Evolutionary conservation across 2,888 invertebrate genomes (phyloP).

Genomic region (Flexamia atlantica): DNA sequence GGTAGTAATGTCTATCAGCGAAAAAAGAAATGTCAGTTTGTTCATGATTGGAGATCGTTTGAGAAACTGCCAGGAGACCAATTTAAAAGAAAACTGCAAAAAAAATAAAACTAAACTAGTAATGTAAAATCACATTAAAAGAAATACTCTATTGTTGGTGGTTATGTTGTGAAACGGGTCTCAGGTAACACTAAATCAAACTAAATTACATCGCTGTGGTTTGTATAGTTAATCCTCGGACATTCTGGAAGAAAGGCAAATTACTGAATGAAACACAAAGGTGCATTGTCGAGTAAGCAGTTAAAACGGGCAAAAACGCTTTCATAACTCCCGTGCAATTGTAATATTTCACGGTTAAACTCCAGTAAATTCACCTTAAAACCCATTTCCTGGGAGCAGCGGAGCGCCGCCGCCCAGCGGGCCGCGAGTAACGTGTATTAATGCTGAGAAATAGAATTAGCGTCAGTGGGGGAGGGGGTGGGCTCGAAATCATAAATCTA

Average conservation of each 20-base stretch:
- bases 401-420: background rate
- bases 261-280: background rate
- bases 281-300: background rate
- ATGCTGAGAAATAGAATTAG: slow-evolving; percentile 44
- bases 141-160: too few relatives aligned
- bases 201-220: too few relatives aligned
- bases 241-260: background rate
- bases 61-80: too few relatives aligned
- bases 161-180: too few relatives aligned
- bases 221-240: background rate
- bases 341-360: slow-evolving; percentile 32
- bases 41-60: too few relatives aligned
- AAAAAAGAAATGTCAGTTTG: too few relatives aligned
- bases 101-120: too few relatives aligned
- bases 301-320: slow-evolving; percentile 15
- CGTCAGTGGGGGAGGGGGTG: background rate
- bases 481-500: slow-evolving; percentile 26
- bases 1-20: too few relatives aligned
- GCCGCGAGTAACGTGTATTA: slow-evolving; percentile 32
- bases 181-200: too few relatives aligned
- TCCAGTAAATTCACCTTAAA: slow-evolving; percentile 34
- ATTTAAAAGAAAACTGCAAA: too few relatives aligned
- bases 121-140: too few relatives aligned
- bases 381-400: slow-evolving; percentile 10
- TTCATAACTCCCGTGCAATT: background rate